A percentile compares a stretch with the other conserved stretches of the same genome.
Evolutionary conservation across 2,888 invertebrate species (phyloP).

Genomic region (Orthonevra nobilis): DNA sequence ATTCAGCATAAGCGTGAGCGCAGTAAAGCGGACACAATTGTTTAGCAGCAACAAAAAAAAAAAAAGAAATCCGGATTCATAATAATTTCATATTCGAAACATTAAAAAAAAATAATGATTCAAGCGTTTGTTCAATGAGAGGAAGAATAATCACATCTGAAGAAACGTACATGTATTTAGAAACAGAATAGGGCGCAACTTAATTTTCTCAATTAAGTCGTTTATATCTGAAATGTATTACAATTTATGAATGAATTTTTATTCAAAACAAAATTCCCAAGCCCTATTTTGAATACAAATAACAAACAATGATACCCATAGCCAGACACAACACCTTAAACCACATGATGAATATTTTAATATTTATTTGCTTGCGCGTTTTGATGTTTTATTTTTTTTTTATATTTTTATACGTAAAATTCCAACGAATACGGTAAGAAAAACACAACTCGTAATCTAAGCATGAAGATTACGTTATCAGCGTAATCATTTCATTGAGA

Average conservation of each 20-base stretch:
- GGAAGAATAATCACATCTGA: too few species aligned
- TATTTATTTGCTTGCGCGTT: conserved; percentile 1
- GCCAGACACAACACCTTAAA: conserved; percentile 22
- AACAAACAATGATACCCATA: conserved; percentile 12
- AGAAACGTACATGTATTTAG: neutral
- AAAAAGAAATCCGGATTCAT: conserved; percentile 51
- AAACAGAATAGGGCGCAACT: conserved; percentile 11
- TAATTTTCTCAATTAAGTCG: conserved; percentile 25
- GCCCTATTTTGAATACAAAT: conserved; percentile 43
- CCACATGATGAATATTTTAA: conserved; percentile 48
- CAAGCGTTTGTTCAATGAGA: conserved; percentile 5
- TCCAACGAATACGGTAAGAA: too few species aligned
- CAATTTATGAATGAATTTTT: conserved; percentile 44
- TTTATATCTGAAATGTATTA: conserved; percentile 26
- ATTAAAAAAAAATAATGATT: conserved; percentile 7
- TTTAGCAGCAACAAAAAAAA: conserved; percentile 20
- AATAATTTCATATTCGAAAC: conserved; percentile 3
- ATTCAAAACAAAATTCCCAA: conserved; percentile 12
- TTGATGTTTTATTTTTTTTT: neutral
- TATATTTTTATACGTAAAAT: too few species aligned
- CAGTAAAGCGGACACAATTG: conserved; percentile 16
- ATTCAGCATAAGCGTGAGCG: conserved; percentile 12
- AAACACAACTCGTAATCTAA: too few species aligned
- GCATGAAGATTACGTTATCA: too few species aligned
- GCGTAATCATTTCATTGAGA: too few species aligned